Evolutionary conservation across 2,797 vertebrate genomes (phyloP), one percentile per base, ranked within the genome.

Genomic region (Channallabes apus): DNA sequence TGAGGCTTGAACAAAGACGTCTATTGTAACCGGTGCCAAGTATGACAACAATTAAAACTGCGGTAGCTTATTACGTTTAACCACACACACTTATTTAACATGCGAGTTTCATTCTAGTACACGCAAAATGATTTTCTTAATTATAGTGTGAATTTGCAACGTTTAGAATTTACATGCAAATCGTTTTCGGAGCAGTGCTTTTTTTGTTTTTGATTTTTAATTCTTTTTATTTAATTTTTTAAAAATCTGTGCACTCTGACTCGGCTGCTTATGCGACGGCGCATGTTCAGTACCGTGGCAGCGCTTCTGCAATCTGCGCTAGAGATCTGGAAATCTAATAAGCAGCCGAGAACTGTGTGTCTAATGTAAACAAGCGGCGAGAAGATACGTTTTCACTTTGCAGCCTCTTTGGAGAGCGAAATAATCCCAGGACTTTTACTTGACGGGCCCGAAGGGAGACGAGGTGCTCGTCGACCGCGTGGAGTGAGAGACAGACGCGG

Each of bases 351-450:
- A 41, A 68, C 84, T 71, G 56, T 24, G 85, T 77, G 86, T 86
- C 84, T 88, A 86, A 88, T 86, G 86, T 86, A 89, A 89, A 90
- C 87, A 87, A 77, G 80, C 67, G 68, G 32, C 75, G 84, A 86
- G 79, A 80, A 89, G 88, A 86, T 82, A 82, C 68, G 18, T 69
- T 78, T 75, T 83, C 76, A 77, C 80, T 82, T 86, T 76, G 59
- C 59, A 56, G 81, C 58, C 27, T 75, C 86, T 85, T 88, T 71
- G 80, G 87, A 85, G 87, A 88, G 81, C 73, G 85, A 87, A 88
- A 85, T 87, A 88, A 85, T 87, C 77, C 80, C 62, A 84, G 79
- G 80, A 85, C 83, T 86, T 85, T 84, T 84, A 77, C 75, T 90
- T 67, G 71, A 86, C 89, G 87, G 80, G 85, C 82, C 79, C 87